Percentiles rank a stretch among this genome's conserved stretches.
These are phyloP conservation scores for Knipowitschia caucasica DNA, from an alignment of 2,797 vertebrate species.

Conservation along the genomic window DNA sequence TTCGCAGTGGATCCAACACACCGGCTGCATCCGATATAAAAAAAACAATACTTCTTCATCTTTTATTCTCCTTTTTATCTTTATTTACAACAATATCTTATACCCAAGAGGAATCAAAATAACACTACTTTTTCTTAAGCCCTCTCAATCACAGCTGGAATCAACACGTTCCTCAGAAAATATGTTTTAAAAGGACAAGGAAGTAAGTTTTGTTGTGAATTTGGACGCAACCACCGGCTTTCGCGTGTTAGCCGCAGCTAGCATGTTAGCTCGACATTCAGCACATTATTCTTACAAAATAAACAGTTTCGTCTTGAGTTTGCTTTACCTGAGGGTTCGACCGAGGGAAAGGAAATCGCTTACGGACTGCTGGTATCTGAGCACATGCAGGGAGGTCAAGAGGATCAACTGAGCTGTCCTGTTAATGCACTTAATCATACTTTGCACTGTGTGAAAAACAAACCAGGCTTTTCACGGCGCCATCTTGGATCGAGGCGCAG, in stretches of 20 bases:
- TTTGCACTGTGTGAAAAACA: constrained; percentile 63
- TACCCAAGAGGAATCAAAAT: too few species aligned
- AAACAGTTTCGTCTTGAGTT: neutral
- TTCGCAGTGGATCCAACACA: too few species aligned
- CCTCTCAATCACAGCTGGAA: too few species aligned
- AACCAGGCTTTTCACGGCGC: constrained; percentile 60
- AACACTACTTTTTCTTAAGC: too few species aligned
- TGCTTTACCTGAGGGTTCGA: constrained; percentile 57
- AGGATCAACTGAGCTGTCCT: constrained; percentile 48
- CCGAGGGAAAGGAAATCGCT: constrained; percentile 25
- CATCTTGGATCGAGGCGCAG: constrained; percentile 52
- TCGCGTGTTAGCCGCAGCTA: constrained; percentile 17
- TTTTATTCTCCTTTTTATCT: too few species aligned
- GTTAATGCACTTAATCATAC: constrained; percentile 77
- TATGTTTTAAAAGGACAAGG: too few species aligned
- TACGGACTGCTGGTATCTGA: constrained; percentile 39
- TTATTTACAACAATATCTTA: too few species aligned
- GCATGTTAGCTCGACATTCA: constrained; percentile 4
- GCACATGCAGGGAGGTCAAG: constrained; percentile 2
- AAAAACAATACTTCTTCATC: too few species aligned
- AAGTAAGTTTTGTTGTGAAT: neutral
- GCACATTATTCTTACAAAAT: neutral
- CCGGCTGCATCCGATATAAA: too few species aligned
- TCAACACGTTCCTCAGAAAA: too few species aligned
- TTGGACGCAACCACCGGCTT: constrained; percentile 42